Evolutionary conservation across 2,113 vertebrate species (phyloP).

Genomic region (Podilymbus podiceps): DNA sequence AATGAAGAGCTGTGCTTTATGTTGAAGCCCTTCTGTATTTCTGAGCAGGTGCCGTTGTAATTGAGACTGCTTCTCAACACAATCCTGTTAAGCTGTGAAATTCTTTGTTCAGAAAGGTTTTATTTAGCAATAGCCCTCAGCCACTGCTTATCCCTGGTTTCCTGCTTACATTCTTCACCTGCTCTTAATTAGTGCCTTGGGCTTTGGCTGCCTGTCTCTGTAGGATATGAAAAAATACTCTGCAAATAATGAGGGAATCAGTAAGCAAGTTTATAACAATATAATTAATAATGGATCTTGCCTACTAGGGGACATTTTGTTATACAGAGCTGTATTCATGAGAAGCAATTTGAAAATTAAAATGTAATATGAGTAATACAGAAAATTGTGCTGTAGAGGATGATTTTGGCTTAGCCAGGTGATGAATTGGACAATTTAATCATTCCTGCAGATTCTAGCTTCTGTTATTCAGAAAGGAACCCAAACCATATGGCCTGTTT

Average conservation of each 20-base stretch:
- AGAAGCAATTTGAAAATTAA: slow-evolving; percentile 11
- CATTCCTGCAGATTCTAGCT: background rate
- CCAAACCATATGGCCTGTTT: background rate
- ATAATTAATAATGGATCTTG: slow-evolving; percentile 5
- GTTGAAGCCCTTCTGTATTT: background rate
- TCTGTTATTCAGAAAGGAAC: background rate
- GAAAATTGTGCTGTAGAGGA: background rate
- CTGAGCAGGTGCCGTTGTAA: background rate
- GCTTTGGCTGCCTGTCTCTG: background rate
- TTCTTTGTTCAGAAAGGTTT: background rate
- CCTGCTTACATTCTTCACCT: slow-evolving; percentile 33
- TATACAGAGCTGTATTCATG: background rate
- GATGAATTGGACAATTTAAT: background rate
- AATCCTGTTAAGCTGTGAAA: slow-evolving; percentile 39
- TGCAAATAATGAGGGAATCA: slow-evolving; percentile 15
- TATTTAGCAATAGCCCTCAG: background rate
- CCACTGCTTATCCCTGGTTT: slow-evolving; percentile 5
- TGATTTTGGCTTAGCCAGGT: background rate
- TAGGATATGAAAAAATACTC: background rate
- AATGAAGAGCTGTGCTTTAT: background rate
- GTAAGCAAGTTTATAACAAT: background rate
- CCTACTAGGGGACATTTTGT: slow-evolving; percentile 1
- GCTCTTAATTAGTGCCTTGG: slow-evolving; percentile 1
- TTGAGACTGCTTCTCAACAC: background rate
- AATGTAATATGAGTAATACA: background rate